Base-by-base conservation (phyloP, 2,113 vertebrate species). In the Rhadina sibilatrix region DNA sequence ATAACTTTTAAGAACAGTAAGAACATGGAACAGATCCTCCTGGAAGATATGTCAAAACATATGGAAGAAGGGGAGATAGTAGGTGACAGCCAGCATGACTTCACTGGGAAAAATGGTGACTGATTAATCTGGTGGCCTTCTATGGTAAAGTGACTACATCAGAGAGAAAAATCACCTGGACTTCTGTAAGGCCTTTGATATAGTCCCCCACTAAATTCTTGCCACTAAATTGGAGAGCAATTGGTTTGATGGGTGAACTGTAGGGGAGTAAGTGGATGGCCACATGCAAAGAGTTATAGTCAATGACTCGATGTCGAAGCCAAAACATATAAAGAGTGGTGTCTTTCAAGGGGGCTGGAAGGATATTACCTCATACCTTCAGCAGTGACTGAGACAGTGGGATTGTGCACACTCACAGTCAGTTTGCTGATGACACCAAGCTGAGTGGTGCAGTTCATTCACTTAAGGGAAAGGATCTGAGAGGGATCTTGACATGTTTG, bases 101-200 rank as follows among this genome's bases (percentile, higher is more conserved):
- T n/a, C 23, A 53, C 4, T 1, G 2, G 17, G 14, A 27, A 17
- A 76, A 64, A 71, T 9, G 16, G 15, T 30, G 50, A 30, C 19
- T 11, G 19, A 49, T 16, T 37, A 28, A 35, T 33, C 59, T 33
- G 16, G 23, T 18, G 14, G 11, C 49, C 20, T 80, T 28, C 11
- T 46, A 52, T 0, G 0, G 4, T 30, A 40, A 56, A 83, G n/a
- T 61, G 25, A 23, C 14, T 49, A 8, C 6, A 63, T 49, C 30
- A 40, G 63, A n/a, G 10, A 15, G 15, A 21, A 46, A 14, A 31
- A 13, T 71, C 40, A 47, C 35, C 28, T 31, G 24, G 49, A 31
- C 9, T 49, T 76, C 76, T 60, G 20, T 31, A 71, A 77, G 52
- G 23, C 11, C 12, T 87, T 61, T 78, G 13, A 56, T 50, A 66